A percentile compares a stretch with the other conserved stretches of the same genome.
Evolutionary conservation across 2,797 vertebrate genomes (phyloP).

Genomic region (Tragelaphus eurycerus): DNA sequence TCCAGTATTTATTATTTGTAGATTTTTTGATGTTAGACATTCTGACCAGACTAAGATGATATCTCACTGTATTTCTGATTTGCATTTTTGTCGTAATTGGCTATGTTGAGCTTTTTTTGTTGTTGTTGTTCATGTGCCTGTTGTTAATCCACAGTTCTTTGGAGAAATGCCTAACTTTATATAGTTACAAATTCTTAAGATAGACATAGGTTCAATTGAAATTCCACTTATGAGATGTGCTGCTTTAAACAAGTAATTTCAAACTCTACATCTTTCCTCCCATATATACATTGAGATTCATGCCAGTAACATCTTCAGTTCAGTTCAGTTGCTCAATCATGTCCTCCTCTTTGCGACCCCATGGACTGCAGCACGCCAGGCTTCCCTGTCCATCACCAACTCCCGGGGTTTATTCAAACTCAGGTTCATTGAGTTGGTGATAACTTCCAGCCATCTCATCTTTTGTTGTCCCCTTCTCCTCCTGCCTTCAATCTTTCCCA

Average conservation of each 20-base stretch:
- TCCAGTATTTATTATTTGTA: background rate
- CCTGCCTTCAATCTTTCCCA: background rate
- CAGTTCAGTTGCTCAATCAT: background rate
- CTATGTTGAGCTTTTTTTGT: background rate
- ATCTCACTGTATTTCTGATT: background rate
- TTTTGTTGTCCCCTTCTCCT: background rate
- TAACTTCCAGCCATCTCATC: background rate
- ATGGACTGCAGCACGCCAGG: background rate
- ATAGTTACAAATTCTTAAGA: background rate
- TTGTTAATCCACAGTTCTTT: background rate
- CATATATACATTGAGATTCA: background rate
- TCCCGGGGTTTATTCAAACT: background rate
- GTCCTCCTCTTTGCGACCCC: background rate
- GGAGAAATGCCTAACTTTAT: background rate
- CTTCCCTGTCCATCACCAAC: background rate
- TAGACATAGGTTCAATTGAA: background rate
- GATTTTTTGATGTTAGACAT: background rate
- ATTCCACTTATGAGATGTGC: background rate
- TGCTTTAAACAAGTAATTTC: background rate
- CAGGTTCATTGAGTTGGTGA: background rate
- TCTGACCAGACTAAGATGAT: background rate
- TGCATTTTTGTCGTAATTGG: background rate
- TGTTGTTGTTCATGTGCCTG: accelerated
- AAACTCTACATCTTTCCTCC: background rate
- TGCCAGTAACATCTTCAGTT: background rate